Conservation (phyloP, 2,797 vertebrate genomes). For the Poecilia velifera region DNA sequence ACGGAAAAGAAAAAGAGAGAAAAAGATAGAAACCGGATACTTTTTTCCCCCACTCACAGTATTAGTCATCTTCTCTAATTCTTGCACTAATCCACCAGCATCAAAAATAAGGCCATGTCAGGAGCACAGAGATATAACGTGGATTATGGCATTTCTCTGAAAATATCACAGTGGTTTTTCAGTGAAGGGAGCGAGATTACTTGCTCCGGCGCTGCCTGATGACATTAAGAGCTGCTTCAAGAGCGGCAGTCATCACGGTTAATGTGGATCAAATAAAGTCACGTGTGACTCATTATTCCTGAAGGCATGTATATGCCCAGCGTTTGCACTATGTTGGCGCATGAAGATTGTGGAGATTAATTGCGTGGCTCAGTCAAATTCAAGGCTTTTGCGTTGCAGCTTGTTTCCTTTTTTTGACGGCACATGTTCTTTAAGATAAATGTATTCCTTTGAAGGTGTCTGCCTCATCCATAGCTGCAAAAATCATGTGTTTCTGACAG, state of each 20-base stretch:
- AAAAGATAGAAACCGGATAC: neutral
- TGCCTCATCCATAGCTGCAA: constrained; percentile 12
- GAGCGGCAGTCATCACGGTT: constrained; percentile 50
- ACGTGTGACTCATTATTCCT: constrained; percentile 42
- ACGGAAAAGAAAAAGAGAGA: neutral
- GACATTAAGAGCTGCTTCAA: constrained; percentile 52
- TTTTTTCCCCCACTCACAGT: neutral
- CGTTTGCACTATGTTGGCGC: constrained; percentile 15
- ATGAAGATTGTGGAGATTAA: constrained; percentile 46
- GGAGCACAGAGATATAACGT: constrained; percentile 54
- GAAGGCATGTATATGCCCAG: constrained; percentile 26
- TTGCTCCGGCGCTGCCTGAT: constrained; percentile 40
- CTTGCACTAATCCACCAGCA: constrained; percentile 42
- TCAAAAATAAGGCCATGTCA: constrained; percentile 50
- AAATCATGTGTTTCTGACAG: constrained; percentile 9
- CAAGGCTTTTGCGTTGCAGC: constrained; percentile 18
- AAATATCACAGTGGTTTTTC: constrained; percentile 58
- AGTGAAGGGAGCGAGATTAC: constrained; percentile 59
- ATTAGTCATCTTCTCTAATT: constrained; percentile 34
- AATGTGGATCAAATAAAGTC: constrained; percentile 47
- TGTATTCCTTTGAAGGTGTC: constrained; percentile 24
- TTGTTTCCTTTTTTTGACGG: constrained; percentile 20
- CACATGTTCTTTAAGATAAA: constrained; percentile 14
- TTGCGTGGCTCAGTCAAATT: constrained; percentile 27
- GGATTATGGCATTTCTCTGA: constrained; percentile 67